A percentile compares a stretch with the other conserved stretches of the same genome.
Evolutionary conservation across 2,888 invertebrate genomes (phyloP).

Genomic region (Pollenia amentaria): DNA sequence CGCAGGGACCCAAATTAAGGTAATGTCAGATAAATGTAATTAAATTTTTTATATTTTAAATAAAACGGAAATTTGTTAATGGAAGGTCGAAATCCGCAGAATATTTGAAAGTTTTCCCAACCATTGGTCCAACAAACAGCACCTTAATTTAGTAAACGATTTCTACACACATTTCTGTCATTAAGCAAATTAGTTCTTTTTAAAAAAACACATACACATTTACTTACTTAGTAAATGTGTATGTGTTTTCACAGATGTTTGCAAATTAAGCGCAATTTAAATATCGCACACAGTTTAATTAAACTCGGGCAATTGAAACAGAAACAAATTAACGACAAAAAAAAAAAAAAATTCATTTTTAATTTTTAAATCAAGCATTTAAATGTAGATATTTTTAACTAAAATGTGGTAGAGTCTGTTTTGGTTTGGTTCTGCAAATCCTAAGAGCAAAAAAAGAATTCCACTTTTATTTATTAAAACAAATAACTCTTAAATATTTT

Average conservation of each 20-base stretch:
- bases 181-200: conserved; percentile 18
- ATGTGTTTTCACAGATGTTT: conserved; percentile 8
- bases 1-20: too few relatives aligned
- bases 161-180: background rate
- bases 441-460: too few relatives aligned
- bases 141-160: conserved; percentile 12
- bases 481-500: too few relatives aligned
- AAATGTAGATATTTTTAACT: too few relatives aligned
- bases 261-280: conserved; percentile 16
- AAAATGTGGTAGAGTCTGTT: too few relatives aligned
- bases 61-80: background rate
- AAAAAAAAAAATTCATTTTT: too few relatives aligned
- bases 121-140: background rate
- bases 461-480: too few relatives aligned
- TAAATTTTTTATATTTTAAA: too few relatives aligned
- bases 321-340: too few relatives aligned
- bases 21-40: too few relatives aligned
- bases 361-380: too few relatives aligned
- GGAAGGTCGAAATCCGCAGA: background rate
- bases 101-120: background rate
- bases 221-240: background rate
- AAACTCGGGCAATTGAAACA: background rate
- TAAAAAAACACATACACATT: conserved; percentile 4
- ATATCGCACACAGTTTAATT: conserved; percentile 6
- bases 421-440: too few relatives aligned